Evolutionary conservation across 2,797 vertebrate genomes (phyloP), one percentile per base, ranked within the genome.

Genomic region (Eurystomus glaucurus): DNA sequence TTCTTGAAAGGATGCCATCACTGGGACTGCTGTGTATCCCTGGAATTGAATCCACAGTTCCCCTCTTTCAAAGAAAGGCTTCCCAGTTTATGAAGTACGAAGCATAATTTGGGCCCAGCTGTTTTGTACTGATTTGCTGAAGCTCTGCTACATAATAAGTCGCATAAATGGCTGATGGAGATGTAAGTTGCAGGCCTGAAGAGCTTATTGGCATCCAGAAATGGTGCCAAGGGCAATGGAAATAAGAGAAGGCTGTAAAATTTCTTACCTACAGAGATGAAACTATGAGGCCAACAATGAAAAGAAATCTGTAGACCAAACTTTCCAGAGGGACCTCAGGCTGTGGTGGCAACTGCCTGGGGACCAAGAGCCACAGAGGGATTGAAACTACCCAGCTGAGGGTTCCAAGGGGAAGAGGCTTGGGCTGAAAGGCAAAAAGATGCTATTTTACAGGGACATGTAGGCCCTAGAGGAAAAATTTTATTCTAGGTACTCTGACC

Each of bases 211-310:
- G 25, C 64, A 54, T 61, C 79, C 64, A 48, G 75, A 88, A 93
- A 89, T 50, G 55, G 65, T 37, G 9, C 78, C 58, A 69, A 60
- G 50, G 61, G 76, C 58, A 85, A 52, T 31, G 31, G 31, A 74
- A 72, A 75, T 75, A 8, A 85, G 83, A 93, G 60, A 35, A 31
- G 55, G 41, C 20, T 78, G 35, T 45, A 35, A 83, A 57, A 69
- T 66, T 87, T 93, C 71, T 69, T 79, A 69, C 72, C 54, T 80
- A 55, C 35, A 90, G 72, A 94, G 72, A 61, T 35, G 16, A 95
- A 93, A 89, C 23, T 15, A 3, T 22, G 35, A 93, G 58, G 70
- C n/a, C 22, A 84, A 25, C 11, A 26, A 74, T 45, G 41, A 81
- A 45, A 92, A 77, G 29, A 76, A 90, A 71, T 25, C 37, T 68